These are phyloP conservation scores for Blennius ocellaris DNA, from an alignment of 2,113 vertebrate genomes.

Conservation along the genomic window DNA sequence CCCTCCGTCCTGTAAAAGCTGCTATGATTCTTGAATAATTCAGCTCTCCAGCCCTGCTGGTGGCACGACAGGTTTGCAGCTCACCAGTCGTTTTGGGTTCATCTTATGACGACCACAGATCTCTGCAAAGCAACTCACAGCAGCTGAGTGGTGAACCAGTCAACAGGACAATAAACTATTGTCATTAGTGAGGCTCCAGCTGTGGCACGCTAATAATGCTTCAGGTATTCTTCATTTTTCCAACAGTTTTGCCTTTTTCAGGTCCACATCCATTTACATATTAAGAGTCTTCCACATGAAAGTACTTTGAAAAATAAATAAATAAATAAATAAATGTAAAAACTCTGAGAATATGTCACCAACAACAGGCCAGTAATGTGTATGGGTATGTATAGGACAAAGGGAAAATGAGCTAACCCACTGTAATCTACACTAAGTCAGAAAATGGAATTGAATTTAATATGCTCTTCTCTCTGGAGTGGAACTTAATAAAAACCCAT, in stretches of 20 bases:
- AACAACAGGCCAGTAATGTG: not conserved
- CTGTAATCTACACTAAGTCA: slow-evolving; percentile 57
- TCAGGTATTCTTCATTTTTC: not conserved
- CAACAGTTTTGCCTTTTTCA: no score
- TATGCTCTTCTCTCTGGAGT: slow-evolving; percentile 58
- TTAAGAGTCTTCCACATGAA: no score
- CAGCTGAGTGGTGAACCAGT: not conserved
- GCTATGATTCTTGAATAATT: no score
- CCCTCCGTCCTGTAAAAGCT: not conserved
- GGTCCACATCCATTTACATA: no score
- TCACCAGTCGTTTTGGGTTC: not conserved
- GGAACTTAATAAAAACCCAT: slow-evolving; percentile 73
- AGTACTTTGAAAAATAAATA: no score
- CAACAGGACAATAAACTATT: not conserved
- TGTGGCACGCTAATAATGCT: not conserved
- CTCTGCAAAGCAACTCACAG: not conserved
- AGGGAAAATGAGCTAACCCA: slow-evolving; percentile 41
- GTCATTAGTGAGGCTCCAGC: not conserved
- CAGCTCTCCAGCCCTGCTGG: not conserved
- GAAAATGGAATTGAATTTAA: slow-evolving; percentile 62
- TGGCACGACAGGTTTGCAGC: no score
- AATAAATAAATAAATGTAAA: no score
- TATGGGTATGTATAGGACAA: slow-evolving; percentile 19
- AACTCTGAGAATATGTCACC: no score
- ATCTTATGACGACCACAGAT: not conserved